A percentile compares a stretch with the other conserved stretches of the same genome.
Evolutionary conservation across 2,888 invertebrate species (phyloP).

Genomic region (Parascotia fuliginaria): DNA sequence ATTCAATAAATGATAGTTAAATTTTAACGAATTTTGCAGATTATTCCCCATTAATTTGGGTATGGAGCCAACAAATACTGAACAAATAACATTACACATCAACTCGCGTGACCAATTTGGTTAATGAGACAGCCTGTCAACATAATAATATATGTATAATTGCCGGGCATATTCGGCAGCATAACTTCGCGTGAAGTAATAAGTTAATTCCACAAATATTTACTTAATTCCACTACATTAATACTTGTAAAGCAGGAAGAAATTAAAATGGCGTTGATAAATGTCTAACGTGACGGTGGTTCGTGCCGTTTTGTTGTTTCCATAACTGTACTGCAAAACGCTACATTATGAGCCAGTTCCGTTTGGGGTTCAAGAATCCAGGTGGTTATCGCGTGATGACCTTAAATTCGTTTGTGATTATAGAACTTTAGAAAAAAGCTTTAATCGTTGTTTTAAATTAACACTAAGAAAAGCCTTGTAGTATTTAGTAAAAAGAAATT

Average conservation of each 20-base stretch:
- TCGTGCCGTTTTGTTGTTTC: slow-evolving; percentile 60
- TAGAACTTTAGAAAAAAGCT: too few species aligned
- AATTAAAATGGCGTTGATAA: slow-evolving; percentile 59
- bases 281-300: slow-evolving; percentile 60
- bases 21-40: too few species aligned
- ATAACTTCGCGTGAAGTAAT: neutral
- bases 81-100: too few species aligned
- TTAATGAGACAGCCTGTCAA: neutral
- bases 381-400: neutral
- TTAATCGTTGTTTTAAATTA: too few species aligned
- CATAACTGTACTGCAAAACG: slow-evolving; percentile 25
- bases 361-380: neutral
- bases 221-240: slow-evolving; percentile 30
- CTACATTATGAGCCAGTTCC: slow-evolving; percentile 14
- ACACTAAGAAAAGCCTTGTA: too few species aligned
- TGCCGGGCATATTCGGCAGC: neutral
- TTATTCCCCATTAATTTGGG: too few species aligned
- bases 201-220: slow-evolving; percentile 18
- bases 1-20: too few species aligned
- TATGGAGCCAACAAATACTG: too few species aligned
- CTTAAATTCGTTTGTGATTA: too few species aligned
- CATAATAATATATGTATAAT: neutral
- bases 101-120: neutral
- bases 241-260: slow-evolving; percentile 48
- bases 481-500: too few species aligned